Conservation (phyloP, 2,888 invertebrate species). For the Amiota communis region DNA sequence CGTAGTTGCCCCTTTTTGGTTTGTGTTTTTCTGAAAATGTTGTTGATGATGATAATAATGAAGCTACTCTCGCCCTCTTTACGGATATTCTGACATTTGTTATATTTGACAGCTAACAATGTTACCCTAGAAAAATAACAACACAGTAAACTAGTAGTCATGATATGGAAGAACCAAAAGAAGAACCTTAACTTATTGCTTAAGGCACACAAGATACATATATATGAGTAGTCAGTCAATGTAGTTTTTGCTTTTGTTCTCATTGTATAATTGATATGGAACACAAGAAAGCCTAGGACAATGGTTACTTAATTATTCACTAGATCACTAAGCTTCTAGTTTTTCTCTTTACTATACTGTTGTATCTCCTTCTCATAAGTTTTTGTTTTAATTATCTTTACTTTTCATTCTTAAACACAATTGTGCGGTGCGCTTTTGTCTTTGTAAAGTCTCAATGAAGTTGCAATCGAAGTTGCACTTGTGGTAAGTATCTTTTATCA, state of each 20-base stretch:
- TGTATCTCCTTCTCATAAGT: too few relatives aligned
- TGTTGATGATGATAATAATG: conserved; percentile 8
- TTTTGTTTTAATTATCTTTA: conserved; percentile 25
- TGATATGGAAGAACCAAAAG: not conserved
- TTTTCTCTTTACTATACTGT: not conserved
- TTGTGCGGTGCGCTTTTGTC: too few relatives aligned
- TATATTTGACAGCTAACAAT: conserved; percentile 67
- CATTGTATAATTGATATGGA: conserved; percentile 56
- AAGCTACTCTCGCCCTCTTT: conserved; percentile 25
- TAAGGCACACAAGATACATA: not conserved
- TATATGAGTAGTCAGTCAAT: conserved; percentile 20
- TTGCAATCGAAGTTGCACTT: not conserved
- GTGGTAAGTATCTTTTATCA: not conserved
- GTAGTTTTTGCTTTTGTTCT: not conserved
- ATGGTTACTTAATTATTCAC: conserved; percentile 62
- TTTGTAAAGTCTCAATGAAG: not conserved
- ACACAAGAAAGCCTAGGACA: conserved; percentile 43
- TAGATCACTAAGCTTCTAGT: not conserved
- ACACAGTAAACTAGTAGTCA: not conserved
- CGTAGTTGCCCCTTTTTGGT: not conserved
- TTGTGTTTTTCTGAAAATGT: not conserved
- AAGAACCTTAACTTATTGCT: not conserved
- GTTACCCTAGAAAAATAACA: conserved; percentile 39
- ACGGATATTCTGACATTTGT: conserved; percentile 60
- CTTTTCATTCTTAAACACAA: conserved; percentile 19